Percentiles rank a stretch among this genome's conserved stretches.
These are phyloP conservation scores for Bruchidius siliquastri DNA, from an alignment of 2,888 invertebrate species.

Conservation along the genomic window DNA sequence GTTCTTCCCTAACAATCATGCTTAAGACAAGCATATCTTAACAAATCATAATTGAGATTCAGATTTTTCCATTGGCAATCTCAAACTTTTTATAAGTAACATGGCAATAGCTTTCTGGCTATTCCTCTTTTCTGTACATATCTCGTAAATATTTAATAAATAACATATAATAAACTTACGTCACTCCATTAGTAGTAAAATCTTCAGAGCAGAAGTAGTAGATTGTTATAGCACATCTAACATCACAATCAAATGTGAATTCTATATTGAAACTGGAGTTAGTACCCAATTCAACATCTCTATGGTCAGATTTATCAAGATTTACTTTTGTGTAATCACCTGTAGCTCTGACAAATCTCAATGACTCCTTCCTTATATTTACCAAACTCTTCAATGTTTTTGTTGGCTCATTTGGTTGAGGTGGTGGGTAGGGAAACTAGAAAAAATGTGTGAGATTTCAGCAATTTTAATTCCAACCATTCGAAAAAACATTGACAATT, in stretches of 20 bases:
- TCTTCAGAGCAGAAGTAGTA: conserved; percentile 96
- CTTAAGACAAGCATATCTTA: no score
- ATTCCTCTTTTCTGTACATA: no score
- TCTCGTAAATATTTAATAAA: no score
- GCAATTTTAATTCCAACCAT: no score
- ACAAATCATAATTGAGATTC: no score
- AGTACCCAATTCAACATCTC: conserved; percentile 59
- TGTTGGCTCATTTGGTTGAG: conserved; percentile 94
- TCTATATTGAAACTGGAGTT: conserved; percentile 84
- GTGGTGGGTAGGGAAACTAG: conserved; percentile 95
- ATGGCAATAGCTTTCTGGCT: no score
- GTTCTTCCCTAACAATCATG: no score
- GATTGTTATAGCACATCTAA: conserved; percentile 88
- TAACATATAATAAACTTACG: conserved; percentile 63
- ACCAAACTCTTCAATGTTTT: conserved; percentile 93
- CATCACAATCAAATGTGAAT: conserved; percentile 96
- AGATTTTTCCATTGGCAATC: no score
- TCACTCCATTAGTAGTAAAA: conserved; percentile 76
- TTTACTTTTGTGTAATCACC: conserved; percentile 59
- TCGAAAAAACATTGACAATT: no score
- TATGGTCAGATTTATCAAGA: conserved; percentile 47
- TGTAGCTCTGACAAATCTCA: conserved; percentile 78
- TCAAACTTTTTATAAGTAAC: no score
- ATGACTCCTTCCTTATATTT: conserved; percentile 94
- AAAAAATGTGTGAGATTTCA: no score